Evolutionary conservation across 2,797 vertebrate species (phyloP), one percentile per base, ranked within the genome.

Genomic region (Oreonectes daqikongensis): DNA sequence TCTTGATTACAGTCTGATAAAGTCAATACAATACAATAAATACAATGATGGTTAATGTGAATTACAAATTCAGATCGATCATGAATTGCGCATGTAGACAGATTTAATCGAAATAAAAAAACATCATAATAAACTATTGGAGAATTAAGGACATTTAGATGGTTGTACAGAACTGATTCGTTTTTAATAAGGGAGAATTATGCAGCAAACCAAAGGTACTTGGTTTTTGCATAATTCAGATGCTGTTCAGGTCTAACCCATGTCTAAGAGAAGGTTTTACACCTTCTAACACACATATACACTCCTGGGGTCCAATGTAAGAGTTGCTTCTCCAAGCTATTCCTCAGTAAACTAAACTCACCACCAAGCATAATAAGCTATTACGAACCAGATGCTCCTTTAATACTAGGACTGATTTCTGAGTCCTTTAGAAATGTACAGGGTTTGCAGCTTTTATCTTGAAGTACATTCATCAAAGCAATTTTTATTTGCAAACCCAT

Each of bases 1-100:
- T 95, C 95, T 84, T 98, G 94, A 93, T 86, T 79, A 35, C 15
- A 69, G 26, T 68, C 17, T 59, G 2, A 59, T 4, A 26, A 10
- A 17, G 26, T 57, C 22, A 65, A 0, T 14, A 20, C 18, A 35
- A n/a, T n/a, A n/a, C n/a, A n/a, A n/a, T 4, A 20, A 14, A 63
- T 35, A 6, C 26, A 3, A 14, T 60, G 57, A 32, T n/a, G 26
- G 17, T 73, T 35, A 18, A 46, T 14, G 18, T 32, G 57, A 35
- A 32, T 32, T 10, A 60, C 17, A 10, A 18, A 60, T 32, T 30
- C 28, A 57, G 53, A 26, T 4, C 12, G 12, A 57, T 52, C 22
- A 30, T 32, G 57, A 60, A 28, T 30, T 60, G 30, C n/a, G 28
- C 57, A 32, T 8, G 15, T 32, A 30, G 24, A 57, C 10, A 57